phyloP scores from a whole-genome alignment of 92 coral and sea anemone species.

The Epizoanthus fatuus region DNA sequence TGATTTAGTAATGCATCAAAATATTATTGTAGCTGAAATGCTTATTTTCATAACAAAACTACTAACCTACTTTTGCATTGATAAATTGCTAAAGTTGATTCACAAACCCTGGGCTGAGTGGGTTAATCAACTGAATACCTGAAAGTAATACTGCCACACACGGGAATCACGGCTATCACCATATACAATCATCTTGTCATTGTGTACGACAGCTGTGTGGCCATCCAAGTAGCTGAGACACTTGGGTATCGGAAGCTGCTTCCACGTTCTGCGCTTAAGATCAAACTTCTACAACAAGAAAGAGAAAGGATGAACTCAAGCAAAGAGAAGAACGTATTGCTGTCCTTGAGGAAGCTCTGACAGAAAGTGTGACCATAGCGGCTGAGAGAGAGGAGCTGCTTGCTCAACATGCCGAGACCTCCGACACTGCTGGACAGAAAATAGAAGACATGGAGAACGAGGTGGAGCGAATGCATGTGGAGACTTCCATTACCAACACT shows the following conservation, averaged over 20 bases:
- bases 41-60: too few relatives aligned
- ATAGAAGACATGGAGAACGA: slow-evolving; percentile 95
- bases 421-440: slow-evolving; percentile 82
- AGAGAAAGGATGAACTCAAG: slow-evolving; percentile 29
- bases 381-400: slow-evolving; percentile 95
- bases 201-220: slow-evolving; percentile 21
- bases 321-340: slow-evolving; percentile 91
- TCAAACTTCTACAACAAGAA: neutral
- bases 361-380: slow-evolving; percentile 96
- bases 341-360: slow-evolving; percentile 95
- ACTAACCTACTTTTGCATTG: too few relatives aligned
- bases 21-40: too few relatives aligned
- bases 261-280: neutral
- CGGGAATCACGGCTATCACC: neutral
- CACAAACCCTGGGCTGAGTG: too few relatives aligned
- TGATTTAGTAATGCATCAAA: too few relatives aligned
- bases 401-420: slow-evolving; percentile 91
- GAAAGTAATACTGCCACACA: slow-evolving; percentile 31
- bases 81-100: too few relatives aligned
- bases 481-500: slow-evolving; percentile 96
- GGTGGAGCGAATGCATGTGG: slow-evolving; percentile 89
- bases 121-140: neutral
- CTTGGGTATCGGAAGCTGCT: neutral
- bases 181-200: slow-evolving; percentile 10
- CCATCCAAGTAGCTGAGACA: slow-evolving; percentile 2